Evolutionary conservation across 2,888 invertebrate genomes (phyloP).

Genomic region (Xestobium rufovillosum): DNA sequence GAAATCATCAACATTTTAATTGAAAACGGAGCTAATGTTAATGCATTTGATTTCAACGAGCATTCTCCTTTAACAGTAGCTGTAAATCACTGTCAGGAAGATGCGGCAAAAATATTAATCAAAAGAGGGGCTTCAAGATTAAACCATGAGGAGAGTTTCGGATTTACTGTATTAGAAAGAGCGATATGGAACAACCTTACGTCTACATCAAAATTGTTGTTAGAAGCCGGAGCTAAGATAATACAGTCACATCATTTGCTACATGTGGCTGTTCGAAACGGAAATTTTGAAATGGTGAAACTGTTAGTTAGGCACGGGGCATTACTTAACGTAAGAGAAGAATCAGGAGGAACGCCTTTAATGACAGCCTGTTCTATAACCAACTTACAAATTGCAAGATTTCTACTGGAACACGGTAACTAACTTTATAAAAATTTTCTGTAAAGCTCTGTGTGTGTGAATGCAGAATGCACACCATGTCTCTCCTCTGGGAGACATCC

Average conservation of each 20-base stretch:
- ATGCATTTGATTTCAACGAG: conserved; percentile 43
- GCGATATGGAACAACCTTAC: conserved; percentile 61
- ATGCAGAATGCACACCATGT: too few species aligned
- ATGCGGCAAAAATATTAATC: conserved; percentile 46
- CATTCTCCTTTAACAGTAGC: conserved; percentile 45
- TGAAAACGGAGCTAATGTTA: conserved; percentile 53
- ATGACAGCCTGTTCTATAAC: conserved; percentile 48
- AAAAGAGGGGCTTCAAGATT: conserved; percentile 51
- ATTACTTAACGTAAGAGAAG: conserved; percentile 56
- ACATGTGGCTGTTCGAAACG: conserved; percentile 58
- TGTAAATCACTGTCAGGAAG: conserved; percentile 39
- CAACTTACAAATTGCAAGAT: conserved; percentile 44
- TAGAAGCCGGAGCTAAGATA: conserved; percentile 60
- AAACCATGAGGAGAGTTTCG: conserved; percentile 62
- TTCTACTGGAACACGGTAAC: conserved; percentile 51
- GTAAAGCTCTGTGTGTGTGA: too few species aligned
- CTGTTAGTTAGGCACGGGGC: conserved; percentile 51
- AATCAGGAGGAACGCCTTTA: conserved; percentile 61
- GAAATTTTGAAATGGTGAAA: conserved; percentile 52
- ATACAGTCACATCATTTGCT: conserved; percentile 63
- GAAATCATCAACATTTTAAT: conserved; percentile 48
- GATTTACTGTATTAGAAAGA: conserved; percentile 62
- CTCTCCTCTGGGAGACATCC: too few species aligned
- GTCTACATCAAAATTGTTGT: conserved; percentile 50
- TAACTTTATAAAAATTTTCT: too few species aligned